A percentile compares a stretch with the other conserved stretches of the same genome.
These are phyloP conservation scores for Mythimna lalbum DNA, from an alignment of 2,888 invertebrate species.

Conservation along the genomic window DNA sequence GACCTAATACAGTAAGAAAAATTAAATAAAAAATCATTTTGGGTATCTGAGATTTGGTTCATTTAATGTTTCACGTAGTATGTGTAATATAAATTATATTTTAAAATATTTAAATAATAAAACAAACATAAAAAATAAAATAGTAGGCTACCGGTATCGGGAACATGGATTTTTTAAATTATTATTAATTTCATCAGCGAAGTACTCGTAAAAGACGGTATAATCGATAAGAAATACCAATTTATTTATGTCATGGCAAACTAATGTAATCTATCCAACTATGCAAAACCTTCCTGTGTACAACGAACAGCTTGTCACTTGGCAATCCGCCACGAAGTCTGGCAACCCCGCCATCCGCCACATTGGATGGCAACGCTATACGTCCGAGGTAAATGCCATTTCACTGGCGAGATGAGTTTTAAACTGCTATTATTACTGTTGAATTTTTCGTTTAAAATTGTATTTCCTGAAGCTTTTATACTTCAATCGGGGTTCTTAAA, in stretches of 20 bases:
- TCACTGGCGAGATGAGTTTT: slow-evolving; percentile 58
- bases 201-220: too few relatives aligned
- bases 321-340: slow-evolving; percentile 57
- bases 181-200: background rate
- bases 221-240: background rate
- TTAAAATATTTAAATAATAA: too few relatives aligned
- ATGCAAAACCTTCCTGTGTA: slow-evolving; percentile 17
- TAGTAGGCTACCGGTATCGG: too few relatives aligned
- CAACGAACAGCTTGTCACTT: slow-evolving; percentile 36
- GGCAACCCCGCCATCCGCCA: slow-evolving; percentile 25
- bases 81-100: too few relatives aligned
- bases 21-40: too few relatives aligned
- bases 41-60: too few relatives aligned
- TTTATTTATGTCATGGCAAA: background rate
- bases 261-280: slow-evolving; percentile 19
- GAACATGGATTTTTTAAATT: too few relatives aligned
- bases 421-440: slow-evolving; percentile 54
- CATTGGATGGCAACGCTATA: slow-evolving; percentile 30
- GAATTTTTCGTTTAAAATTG: slow-evolving; percentile 47
- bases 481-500: slow-evolving; percentile 33
- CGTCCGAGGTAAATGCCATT: slow-evolving; percentile 54
- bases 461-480: slow-evolving; percentile 38
- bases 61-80: too few relatives aligned
- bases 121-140: too few relatives aligned
- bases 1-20: too few relatives aligned